Conservation (phyloP, 2,888 invertebrate species). For the Volucella inanis region DNA sequence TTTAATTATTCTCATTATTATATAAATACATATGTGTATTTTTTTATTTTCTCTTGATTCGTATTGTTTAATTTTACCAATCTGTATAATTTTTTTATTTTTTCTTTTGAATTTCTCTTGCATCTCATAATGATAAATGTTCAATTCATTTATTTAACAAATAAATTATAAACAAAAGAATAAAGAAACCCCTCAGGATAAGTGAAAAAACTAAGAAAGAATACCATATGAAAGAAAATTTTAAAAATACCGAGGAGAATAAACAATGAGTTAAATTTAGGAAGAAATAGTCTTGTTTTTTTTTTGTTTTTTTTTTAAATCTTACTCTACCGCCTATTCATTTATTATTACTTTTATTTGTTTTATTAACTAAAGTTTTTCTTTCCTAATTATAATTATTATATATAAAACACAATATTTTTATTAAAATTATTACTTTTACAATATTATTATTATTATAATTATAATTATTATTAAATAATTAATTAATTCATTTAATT, state of each 20-base stretch:
- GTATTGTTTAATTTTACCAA: conserved; percentile 15
- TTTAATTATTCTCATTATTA: conserved; percentile 7
- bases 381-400: conserved; percentile 32
- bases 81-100: background rate
- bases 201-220: conserved; percentile 30
- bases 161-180: conserved; percentile 10
- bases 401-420: conserved; percentile 28
- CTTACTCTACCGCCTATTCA: conserved; percentile 16
- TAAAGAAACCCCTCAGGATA: conserved; percentile 50
- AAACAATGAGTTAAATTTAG: background rate
- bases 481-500: conserved; percentile 43
- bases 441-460: conserved; percentile 60
- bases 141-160: conserved; percentile 50
- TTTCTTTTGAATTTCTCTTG: conserved; percentile 7
- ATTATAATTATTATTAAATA: conserved; percentile 1
- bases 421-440: conserved; percentile 56
- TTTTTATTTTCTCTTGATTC: conserved; percentile 22
- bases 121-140: conserved; percentile 59
- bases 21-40: background rate
- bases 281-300: conserved; percentile 9
- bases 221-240: conserved; percentile 15
- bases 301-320: background rate
- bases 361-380: conserved; percentile 25
- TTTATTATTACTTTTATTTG: conserved; percentile 3
- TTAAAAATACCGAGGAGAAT: background rate